Evolutionary conservation across 2,797 vertebrate species (phyloP).

Genomic region (Tolypeutes matacus): DNA sequence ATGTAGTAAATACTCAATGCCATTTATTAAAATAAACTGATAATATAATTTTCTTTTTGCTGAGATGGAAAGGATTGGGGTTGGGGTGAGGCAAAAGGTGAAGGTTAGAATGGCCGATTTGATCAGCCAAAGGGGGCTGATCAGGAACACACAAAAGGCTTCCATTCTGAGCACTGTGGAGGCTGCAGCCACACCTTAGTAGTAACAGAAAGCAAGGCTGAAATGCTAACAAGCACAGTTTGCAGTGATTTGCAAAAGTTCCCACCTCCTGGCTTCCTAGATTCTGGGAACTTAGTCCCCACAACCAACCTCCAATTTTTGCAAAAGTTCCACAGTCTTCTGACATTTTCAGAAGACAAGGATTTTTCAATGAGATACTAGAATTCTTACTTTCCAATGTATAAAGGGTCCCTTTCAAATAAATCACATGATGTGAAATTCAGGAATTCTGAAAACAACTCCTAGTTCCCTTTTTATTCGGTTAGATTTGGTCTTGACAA

Average conservation of each 20-base stretch:
- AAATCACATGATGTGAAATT: neutral
- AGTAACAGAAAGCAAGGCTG: neutral
- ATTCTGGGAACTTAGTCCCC: neutral
- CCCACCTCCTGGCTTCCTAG: neutral
- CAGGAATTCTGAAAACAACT: slow-evolving; percentile 26
- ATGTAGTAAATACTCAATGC: neutral
- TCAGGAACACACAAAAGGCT: neutral
- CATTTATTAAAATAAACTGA: neutral
- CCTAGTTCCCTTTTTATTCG: slow-evolving; percentile 9
- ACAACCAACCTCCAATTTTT: neutral
- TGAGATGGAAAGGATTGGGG: neutral
- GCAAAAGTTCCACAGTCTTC: neutral
- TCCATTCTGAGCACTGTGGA: neutral
- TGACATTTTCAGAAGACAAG: neutral
- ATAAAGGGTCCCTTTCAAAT: slow-evolving; percentile 16
- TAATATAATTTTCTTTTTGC: neutral
- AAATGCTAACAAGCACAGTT: neutral
- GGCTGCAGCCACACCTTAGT: neutral
- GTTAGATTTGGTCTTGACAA: neutral
- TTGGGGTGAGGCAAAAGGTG: neutral
- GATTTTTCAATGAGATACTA: neutral
- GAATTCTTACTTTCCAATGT: neutral
- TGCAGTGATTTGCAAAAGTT: neutral
- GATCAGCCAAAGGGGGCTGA: neutral
- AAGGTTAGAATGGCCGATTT: neutral